Evolutionary conservation across 1,140 invertebrate genomes (phyloP).

Genomic region (Drosophila orosa): DNA sequence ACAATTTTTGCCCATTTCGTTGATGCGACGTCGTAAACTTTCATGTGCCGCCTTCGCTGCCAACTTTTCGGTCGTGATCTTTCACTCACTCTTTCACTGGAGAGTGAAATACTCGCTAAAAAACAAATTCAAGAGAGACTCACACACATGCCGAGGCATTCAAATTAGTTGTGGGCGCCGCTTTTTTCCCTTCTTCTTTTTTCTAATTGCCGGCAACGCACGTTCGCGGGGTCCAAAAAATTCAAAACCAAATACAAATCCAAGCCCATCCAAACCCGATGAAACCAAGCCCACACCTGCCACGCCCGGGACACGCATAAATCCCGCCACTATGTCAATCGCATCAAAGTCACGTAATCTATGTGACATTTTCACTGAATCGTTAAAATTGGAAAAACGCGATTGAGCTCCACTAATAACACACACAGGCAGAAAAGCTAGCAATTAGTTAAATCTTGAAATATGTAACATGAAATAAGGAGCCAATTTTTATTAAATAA

Average conservation of each 20-base stretch:
- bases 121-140: constrained; percentile 1
- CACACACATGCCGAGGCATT: constrained; percentile 66
- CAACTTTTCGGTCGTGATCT: constrained; percentile 81
- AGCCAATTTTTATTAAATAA: no score
- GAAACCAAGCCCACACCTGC: constrained; percentile 29
- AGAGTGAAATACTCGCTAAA: constrained; percentile 36
- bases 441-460: neutral
- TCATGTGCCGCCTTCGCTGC: constrained; percentile 74
- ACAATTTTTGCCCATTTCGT: constrained; percentile 66
- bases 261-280: constrained; percentile 20
- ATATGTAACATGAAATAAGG: neutral
- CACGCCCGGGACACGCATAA: constrained; percentile 69
- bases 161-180: constrained; percentile 77
- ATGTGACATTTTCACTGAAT: constrained; percentile 82
- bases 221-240: constrained; percentile 40
- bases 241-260: constrained; percentile 13
- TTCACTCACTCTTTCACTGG: constrained; percentile 61
- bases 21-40: constrained; percentile 70
- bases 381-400: constrained; percentile 77
- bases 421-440: constrained; percentile 24
- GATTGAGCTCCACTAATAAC: constrained; percentile 31
- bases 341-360: constrained; percentile 82
- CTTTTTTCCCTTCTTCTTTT: constrained; percentile 30
- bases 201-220: constrained; percentile 68
- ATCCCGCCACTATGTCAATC: constrained; percentile 82